Base-by-base conservation (phyloP, 2,888 invertebrate species). In the Agonum fuliginosum region DNA sequence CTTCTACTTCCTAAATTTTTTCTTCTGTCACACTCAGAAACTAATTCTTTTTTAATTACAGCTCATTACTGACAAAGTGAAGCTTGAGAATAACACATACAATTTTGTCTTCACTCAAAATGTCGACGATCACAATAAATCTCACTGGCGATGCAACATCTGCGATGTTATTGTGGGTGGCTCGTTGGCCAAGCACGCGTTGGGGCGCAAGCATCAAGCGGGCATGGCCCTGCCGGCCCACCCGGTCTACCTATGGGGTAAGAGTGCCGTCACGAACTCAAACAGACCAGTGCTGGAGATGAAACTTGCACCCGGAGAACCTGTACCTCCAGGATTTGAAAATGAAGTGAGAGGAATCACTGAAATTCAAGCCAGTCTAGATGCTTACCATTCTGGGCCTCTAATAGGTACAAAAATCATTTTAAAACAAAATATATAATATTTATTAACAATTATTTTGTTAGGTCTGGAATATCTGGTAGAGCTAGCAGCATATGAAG, bases 401-500 rank as follows among this genome's bases (percentile, higher is more conserved):
- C 83, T 90, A 0, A 76, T 76, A 10, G 73, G 73, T 74, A 62
- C 0, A 17, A 34, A 24, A 22, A 43, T n/a, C n/a, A n/a, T n/a
- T n/a, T n/a, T n/a, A n/a, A n/a, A n/a, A n/a, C n/a, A n/a, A n/a
- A n/a, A n/a, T n/a, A n/a, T n/a, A 8, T 43, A 3, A 8, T 43
- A 43, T 8, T n/a, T 43, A n/a, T 43, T 43, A 4, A 8, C 30
- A 30, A 30, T 5, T 5, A 30, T 30, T 48, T 48, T 3, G 62
- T 84, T 95, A 74, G 95, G 95, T n/a, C 85, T 95, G 76, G 95
- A 95, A 86, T 96, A 95, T 86, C 87, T 95, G 62, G 85, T 95
- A 51, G 95, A 95, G 86, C 86, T 95, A 81, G 88, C 90, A 34
- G 90, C 93, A 70, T 91, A 91, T 83, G 87, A 91, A 82, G 86